These are phyloP conservation scores for Danio tinwini DNA, from an alignment of 2,797 vertebrate species.

Conservation along the genomic window DNA sequence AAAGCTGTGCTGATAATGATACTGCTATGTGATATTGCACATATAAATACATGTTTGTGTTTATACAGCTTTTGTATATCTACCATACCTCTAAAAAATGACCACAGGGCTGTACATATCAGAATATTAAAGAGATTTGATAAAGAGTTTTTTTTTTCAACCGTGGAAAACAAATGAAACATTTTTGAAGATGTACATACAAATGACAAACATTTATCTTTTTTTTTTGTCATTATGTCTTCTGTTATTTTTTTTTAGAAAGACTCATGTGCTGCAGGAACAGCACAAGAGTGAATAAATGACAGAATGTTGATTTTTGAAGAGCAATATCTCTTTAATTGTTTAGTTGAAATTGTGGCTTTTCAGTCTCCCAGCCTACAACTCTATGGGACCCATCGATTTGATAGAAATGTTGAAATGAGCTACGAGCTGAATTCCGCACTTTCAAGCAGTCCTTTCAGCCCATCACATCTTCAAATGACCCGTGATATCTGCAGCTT, in stretches of 20 bases:
- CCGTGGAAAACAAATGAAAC: no score
- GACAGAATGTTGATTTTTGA: neutral
- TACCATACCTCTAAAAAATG: no score
- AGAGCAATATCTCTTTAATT: neutral
- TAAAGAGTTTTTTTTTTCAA: no score
- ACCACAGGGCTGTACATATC: no score
- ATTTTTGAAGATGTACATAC: no score
- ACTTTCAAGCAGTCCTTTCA: constrained; percentile 50
- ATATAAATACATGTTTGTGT: no score
- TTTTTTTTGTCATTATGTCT: no score
- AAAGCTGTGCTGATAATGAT: no score
- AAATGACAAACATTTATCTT: no score
- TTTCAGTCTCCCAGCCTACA: neutral
- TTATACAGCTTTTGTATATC: no score
- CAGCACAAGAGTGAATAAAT: neutral
- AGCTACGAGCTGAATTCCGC: constrained; percentile 42
- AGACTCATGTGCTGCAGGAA: neutral
- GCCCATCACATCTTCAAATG: constrained; percentile 61
- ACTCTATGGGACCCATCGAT: neutral
- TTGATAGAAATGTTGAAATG: constrained; percentile 50
- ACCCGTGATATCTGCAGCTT: constrained; percentile 63
- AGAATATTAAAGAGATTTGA: no score
- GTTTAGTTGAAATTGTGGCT: neutral
- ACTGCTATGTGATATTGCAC: no score
- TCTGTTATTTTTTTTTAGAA: neutral